phyloP scores from a whole-genome alignment of 2,797 vertebrate species.

The Tokudaia muenninki region DNA sequence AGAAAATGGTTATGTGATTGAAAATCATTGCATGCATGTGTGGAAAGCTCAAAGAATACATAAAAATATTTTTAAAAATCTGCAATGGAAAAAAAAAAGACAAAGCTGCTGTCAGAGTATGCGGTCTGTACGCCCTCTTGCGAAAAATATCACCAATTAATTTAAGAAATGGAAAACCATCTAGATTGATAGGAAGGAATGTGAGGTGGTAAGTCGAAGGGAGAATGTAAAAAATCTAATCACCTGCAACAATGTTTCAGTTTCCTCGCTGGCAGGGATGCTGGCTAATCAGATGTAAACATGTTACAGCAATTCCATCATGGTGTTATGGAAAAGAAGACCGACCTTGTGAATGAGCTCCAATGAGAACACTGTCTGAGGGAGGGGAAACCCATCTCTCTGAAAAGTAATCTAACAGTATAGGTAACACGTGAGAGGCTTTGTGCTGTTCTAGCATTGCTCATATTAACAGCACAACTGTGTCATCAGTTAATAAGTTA shows the following conservation, averaged over 20 bases:
- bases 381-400: neutral
- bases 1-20: neutral
- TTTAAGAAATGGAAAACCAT: neutral
- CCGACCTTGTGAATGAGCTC: no score
- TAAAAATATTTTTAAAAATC: neutral
- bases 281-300: neutral
- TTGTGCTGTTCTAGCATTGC: neutral
- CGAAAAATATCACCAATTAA: neutral
- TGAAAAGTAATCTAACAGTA: neutral
- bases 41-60: neutral
- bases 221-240: neutral
- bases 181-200: neutral
- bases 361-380: neutral
- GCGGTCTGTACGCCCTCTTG: neutral
- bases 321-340: neutral
- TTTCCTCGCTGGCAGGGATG: neutral
- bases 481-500: neutral
- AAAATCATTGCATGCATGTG: neutral
- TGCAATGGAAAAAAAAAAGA: neutral
- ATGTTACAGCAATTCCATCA: fast-evolving
- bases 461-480: neutral
- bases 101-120: neutral
- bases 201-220: neutral
- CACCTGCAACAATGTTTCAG: neutral
- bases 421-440: neutral